A percentile compares a stretch with the other conserved stretches of the same genome.
Conservation (phyloP, 2,113 vertebrate genomes). For the Odocoileus hemionus region DNA sequence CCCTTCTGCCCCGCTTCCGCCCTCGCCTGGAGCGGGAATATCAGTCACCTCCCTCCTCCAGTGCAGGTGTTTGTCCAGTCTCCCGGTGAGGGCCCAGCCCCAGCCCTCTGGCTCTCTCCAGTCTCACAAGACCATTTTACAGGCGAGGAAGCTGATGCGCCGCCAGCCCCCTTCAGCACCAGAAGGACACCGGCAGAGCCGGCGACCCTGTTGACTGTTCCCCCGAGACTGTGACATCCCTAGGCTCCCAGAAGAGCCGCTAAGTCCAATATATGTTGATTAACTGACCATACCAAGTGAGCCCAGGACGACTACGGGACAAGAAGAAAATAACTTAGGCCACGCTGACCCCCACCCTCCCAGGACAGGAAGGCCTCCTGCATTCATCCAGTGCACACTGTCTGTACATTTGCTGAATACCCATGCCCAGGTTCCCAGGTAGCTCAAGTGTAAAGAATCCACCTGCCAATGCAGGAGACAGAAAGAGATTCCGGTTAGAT, state of each 20-base stretch:
- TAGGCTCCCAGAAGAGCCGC: background rate
- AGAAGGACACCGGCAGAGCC: background rate
- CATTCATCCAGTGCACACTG: background rate
- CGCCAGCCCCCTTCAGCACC: background rate
- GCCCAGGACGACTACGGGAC: background rate
- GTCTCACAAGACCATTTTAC: background rate
- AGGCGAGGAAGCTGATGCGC: background rate
- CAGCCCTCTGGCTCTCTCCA: background rate
- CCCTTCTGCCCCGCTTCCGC: background rate
- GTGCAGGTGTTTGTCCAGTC: constrained; percentile 8
- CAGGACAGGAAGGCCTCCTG: background rate
- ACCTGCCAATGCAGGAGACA: background rate
- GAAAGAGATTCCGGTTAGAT: background rate
- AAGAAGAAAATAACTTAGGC: background rate
- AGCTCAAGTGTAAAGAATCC: background rate
- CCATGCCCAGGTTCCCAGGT: background rate
- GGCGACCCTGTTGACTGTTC: background rate
- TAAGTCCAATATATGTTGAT: background rate
- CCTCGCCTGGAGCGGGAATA: background rate
- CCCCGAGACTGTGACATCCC: background rate
- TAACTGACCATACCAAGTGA: background rate
- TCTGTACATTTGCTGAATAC: background rate
- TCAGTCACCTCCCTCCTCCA: background rate
- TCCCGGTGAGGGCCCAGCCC: background rate
- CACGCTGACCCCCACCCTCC: background rate